Percentiles rank a stretch among this genome's conserved stretches.
Evolutionary conservation across 2,888 invertebrate species (phyloP).

Genomic region (Parascotia fuliginaria): DNA sequence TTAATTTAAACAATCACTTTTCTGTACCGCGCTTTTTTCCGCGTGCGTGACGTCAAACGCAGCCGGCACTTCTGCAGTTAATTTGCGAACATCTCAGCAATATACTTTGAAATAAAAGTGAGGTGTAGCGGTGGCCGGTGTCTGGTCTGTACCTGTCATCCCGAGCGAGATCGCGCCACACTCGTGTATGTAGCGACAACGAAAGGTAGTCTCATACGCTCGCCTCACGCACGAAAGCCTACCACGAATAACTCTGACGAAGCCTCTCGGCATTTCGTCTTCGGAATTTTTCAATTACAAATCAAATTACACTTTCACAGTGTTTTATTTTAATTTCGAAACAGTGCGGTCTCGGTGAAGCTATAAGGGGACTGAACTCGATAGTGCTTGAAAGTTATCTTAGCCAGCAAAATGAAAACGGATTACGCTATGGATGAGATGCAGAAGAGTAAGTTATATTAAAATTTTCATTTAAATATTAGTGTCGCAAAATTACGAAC

Average conservation of each 20-base stretch:
- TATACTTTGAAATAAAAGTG: constrained; percentile 64
- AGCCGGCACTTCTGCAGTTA: constrained; percentile 43
- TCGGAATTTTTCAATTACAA: constrained; percentile 74
- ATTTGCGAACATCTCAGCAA: constrained; percentile 48
- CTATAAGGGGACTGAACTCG: constrained; percentile 54
- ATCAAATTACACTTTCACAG: constrained; percentile 66
- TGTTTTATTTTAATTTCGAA: constrained; percentile 60
- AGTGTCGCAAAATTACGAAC: too few species aligned
- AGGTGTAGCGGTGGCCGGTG: constrained; percentile 58
- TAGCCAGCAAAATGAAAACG: constrained; percentile 76
- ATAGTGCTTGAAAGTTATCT: constrained; percentile 65
- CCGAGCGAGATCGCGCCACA: constrained; percentile 61
- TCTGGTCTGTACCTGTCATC: constrained; percentile 59
- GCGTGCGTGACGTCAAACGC: constrained; percentile 39
- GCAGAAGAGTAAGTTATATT: constrained; percentile 78
- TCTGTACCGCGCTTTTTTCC: constrained; percentile 30
- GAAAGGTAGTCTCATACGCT: constrained; percentile 68
- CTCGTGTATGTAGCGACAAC: constrained; percentile 67
- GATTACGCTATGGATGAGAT: constrained; percentile 84
- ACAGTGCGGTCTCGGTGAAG: constrained; percentile 64
- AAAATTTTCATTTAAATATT: background rate
- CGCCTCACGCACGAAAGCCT: constrained; percentile 37
- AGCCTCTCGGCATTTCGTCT: constrained; percentile 23
- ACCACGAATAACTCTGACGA: constrained; percentile 18
- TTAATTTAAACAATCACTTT: constrained; percentile 1